Evolutionary conservation across 2,888 invertebrate genomes (phyloP), one percentile per base, ranked within the genome.

Genomic region (Chymomyza procnemis): DNA sequence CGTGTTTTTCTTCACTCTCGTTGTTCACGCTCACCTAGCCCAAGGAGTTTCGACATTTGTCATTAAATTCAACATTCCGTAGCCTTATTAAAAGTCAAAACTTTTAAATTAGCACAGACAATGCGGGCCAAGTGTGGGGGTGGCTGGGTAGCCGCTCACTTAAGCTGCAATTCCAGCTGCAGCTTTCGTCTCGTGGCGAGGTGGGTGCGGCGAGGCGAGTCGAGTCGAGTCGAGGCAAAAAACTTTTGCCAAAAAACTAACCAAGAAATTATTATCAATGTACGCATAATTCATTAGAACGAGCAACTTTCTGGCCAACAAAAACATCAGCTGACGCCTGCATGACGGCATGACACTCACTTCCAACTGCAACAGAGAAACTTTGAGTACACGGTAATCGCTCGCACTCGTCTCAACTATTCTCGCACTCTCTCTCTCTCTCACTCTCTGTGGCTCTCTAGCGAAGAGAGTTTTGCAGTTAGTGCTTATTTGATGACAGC

Each of bases 211-310:
- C n/a, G n/a, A n/a, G n/a, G n/a, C n/a, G n/a, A n/a, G n/a, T n/a
- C n/a, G n/a, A n/a, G n/a, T n/a, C n/a, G n/a, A n/a, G 50, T 50
- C 14, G 50, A 18, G 50, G 50, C 16, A 18, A 50, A 50, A 50
- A 50, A 50, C 14, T 50, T 50, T 50, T 50, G 50, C 18, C 16
- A 22, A 60, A 69, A 70, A 85, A 78, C 85, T 85, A 80, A 85
- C 84, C 72, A 74, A 76, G 79, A 81, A 83, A 83, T 86, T 81
- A 86, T 86, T 81, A 86, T 81, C 86, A 83, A 86, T 86, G 86
- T 83, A 80, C 80, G 80, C 86, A 81, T 81, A 86, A 86, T 81
- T 81, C 84, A 81, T 86, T 86, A 81, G 85, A 81, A 80, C 84
- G 71, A 74, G 79, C 72, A 85, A 80, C 81, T 85, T 80, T 80